Evolutionary conservation across 2,888 invertebrate genomes (phyloP).

Genomic region (Chrysolina haemoptera): DNA sequence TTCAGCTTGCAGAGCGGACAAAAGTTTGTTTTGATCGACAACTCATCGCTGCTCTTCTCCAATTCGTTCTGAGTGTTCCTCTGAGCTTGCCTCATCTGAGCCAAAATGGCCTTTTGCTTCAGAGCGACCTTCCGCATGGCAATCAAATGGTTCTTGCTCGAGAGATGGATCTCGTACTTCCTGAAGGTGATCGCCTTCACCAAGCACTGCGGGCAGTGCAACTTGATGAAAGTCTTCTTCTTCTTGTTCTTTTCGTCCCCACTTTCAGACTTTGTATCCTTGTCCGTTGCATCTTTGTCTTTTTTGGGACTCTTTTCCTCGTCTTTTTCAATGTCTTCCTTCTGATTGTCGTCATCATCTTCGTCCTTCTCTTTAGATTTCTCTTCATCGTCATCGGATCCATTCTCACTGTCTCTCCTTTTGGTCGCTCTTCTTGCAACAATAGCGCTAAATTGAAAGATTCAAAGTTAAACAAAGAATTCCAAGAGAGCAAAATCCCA

Average conservation of each 20-base stretch:
- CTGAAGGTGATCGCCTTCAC: slow-evolving; percentile 83
- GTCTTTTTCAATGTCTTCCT: slow-evolving; percentile 55
- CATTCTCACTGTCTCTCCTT: slow-evolving; percentile 48
- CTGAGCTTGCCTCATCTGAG: slow-evolving; percentile 85
- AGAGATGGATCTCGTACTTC: slow-evolving; percentile 82
- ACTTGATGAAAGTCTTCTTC: slow-evolving; percentile 75
- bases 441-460: slow-evolving; percentile 55
- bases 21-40: slow-evolving; percentile 67
- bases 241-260: slow-evolving; percentile 62
- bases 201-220: slow-evolving; percentile 85
- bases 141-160: slow-evolving; percentile 79
- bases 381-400: slow-evolving; percentile 58
- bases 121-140: slow-evolving; percentile 76
- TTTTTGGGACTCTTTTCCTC: slow-evolving; percentile 40
- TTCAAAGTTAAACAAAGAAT: not conserved
- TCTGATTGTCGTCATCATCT: slow-evolving; percentile 59
- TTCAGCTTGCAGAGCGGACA: slow-evolving; percentile 69
- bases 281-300: slow-evolving; percentile 59
- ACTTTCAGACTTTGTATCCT: slow-evolving; percentile 42
- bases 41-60: slow-evolving; percentile 79
- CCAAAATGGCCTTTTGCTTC: slow-evolving; percentile 72
- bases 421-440: slow-evolving; percentile 52
- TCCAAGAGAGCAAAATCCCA: not conserved
- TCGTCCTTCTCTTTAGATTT: slow-evolving; percentile 70
- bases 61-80: slow-evolving; percentile 85